A percentile compares a stretch with the other conserved stretches of the same genome.
phyloP scores from a whole-genome alignment of 2,888 invertebrate genomes.

The Monoplex corrugatus region DNA sequence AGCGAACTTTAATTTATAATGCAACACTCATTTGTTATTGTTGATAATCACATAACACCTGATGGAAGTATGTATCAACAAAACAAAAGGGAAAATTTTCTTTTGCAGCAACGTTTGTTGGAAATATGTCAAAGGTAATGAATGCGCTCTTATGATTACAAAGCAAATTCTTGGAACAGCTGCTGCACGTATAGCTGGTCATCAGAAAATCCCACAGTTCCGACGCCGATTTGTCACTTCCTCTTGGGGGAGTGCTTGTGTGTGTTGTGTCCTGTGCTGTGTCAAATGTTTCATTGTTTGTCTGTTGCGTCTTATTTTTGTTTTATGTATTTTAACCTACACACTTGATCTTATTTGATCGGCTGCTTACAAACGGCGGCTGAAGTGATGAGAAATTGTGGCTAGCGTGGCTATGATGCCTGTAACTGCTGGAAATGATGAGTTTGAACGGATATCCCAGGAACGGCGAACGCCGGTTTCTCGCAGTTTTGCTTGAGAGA shows the following conservation, averaged over 20 bases:
- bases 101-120: no score
- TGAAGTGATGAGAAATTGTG: conserved; percentile 61
- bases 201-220: not conserved
- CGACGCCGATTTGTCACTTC: not conserved
- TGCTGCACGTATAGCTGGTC: not conserved
- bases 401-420: conserved; percentile 59
- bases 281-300: no score
- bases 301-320: not conserved
- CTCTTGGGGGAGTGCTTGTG: conserved; percentile 6
- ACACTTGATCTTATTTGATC: conserved; percentile 63
- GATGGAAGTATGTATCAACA: no score
- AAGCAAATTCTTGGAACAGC: no score
- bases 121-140: no score
- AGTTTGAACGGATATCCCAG: conserved; percentile 60
- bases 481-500: conserved; percentile 12
- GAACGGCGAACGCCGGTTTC: conserved; percentile 22
- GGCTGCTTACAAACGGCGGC: conserved; percentile 25
- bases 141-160: no score
- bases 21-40: no score
- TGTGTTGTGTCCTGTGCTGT: not conserved
- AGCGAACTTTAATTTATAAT: no score
- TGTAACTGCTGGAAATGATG: conserved; percentile 57
- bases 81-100: no score
- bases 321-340: conserved; percentile 28
- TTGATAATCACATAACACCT: no score